Base-by-base conservation (phyloP, 2,113 vertebrate species). In the Ardeotis arabs region DNA sequence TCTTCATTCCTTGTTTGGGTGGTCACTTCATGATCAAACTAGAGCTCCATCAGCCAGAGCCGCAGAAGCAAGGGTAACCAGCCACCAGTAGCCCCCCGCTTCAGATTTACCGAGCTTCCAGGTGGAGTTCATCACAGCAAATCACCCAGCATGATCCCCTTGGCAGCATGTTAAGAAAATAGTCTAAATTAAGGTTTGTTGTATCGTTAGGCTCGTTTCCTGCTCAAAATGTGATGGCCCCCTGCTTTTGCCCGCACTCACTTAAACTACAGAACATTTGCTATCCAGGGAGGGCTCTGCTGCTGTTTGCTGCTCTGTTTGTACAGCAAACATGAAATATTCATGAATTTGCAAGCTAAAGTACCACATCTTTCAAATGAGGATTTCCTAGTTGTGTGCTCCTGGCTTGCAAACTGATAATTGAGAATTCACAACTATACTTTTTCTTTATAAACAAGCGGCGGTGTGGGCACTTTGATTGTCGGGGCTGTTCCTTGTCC, bases 101-200 rank as follows among this genome's bases (percentile, higher is more conserved):
- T 94, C 90, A 95, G 96, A 97, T 97, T 97, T 97, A 96, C 93
- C 19, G 50, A 92, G 68, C 58, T 96, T 97, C 90, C 96, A 96
- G 94, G 96, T 98, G 88, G 95, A 98, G 96, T 97, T 97, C 94
- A 97, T 97, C 97, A 97, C 47, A 90, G 91, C 85, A 95, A 95
- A 97, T 96, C 89, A 96, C 92, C 68, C 97, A 96, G 97, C 94
- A 95, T 44, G 67, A 88, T 97, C 87, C 92, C 73, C 72, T 91
- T 97, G 94, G 95, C 94, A 96, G 44, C 50, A 91, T 90, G 96
- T 97, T 97, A 98, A 82, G 88, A 97, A 98, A 98, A 96, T 80
- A 97, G 91, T 73, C 84, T 95, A 96, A 97, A 98, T 97, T 97
- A 95, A 92, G 84, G 81, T 88, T 93, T 72, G 63, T 93, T 97